Base-by-base conservation (phyloP, 2,888 invertebrate genomes). In the Poecilus cupreus region DNA sequence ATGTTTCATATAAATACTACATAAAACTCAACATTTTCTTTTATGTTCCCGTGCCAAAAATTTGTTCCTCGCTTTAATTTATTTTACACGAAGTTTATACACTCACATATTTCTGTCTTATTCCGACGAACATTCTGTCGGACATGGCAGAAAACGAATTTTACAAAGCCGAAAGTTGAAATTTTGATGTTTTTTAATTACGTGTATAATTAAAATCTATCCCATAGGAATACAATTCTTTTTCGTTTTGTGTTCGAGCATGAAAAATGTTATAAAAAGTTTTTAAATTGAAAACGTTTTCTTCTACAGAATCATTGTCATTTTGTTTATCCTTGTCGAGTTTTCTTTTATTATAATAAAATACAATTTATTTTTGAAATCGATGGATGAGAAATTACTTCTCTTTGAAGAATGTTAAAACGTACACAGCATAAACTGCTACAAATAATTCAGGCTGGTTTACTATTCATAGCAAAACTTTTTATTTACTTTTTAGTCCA, bases 371-470 rank as follows among this genome's bases (percentile, higher is more conserved):
- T 6, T 32, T 32, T 32, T 32, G 8, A 32, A 10, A 10, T 20
- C 20, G 11, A 54, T 24, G 64, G 26, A 64, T 64, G 64, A 64
- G 32, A 64, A 64, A 64, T 64, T 64, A 26, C 32, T 24, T 64
- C 16, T 11, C 22, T 64, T 32, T 64, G 64, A 64, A 10, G 32
- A 24, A 64, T 64, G 64, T 64, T 22, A 54, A 22, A 49, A 13
- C 49, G 49, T 18, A 11, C 20, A 54, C 54, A 54, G 22, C 22
- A 54, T 54, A 54, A 54, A 54, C 22, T 54, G 20, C 22, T 54
- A 22, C 54, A 54, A 54, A 54, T 54, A 54, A 22, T 54, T 54
- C 64, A 8, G 18, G 5, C 32, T 16, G 32, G 32, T 13, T 32
- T 64, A 24, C 26, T 13, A 64, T 5, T 64, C 22, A 64, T 64